These are phyloP conservation scores for Orthonyx spaldingii DNA, from an alignment of 2,113 vertebrate genomes.

Conservation along the genomic window DNA sequence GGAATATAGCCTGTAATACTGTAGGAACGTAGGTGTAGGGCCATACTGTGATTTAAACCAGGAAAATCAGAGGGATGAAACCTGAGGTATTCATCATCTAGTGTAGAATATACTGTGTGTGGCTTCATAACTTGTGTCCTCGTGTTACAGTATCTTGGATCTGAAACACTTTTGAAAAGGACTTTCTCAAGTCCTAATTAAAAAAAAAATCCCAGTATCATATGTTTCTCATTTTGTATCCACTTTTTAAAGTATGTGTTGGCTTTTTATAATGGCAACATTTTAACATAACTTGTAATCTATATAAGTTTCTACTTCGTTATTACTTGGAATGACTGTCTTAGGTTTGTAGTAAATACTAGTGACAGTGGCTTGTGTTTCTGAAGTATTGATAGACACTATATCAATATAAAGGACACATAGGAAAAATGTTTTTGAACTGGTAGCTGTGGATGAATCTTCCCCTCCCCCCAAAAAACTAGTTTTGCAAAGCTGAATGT, in stretches of 20 bases:
- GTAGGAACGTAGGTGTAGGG: background rate
- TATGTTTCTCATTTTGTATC: background rate
- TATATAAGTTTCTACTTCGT: background rate
- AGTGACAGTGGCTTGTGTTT: background rate
- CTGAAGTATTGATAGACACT: background rate
- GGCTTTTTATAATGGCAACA: background rate
- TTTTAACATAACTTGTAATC: background rate
- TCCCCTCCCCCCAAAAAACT: accelerated
- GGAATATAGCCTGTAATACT: background rate
- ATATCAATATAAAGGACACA: background rate
- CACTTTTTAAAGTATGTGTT: accelerated
- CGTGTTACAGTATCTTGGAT: background rate
- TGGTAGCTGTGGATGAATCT: background rate
- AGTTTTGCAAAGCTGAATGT: background rate
- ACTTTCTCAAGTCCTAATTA: background rate
- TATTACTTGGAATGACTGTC: background rate
- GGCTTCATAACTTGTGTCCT: background rate
- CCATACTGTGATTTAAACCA: constrained; percentile 26
- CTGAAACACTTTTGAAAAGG: background rate
- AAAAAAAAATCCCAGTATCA: background rate
- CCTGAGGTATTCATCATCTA: constrained; percentile 22
- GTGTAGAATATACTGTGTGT: constrained; percentile 2
- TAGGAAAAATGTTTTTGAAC: background rate
- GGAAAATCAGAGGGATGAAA: constrained; percentile 46
- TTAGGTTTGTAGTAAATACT: background rate